phyloP scores from a whole-genome alignment of 2,797 vertebrate genomes.

The Gymnoscopelus braueri region DNA sequence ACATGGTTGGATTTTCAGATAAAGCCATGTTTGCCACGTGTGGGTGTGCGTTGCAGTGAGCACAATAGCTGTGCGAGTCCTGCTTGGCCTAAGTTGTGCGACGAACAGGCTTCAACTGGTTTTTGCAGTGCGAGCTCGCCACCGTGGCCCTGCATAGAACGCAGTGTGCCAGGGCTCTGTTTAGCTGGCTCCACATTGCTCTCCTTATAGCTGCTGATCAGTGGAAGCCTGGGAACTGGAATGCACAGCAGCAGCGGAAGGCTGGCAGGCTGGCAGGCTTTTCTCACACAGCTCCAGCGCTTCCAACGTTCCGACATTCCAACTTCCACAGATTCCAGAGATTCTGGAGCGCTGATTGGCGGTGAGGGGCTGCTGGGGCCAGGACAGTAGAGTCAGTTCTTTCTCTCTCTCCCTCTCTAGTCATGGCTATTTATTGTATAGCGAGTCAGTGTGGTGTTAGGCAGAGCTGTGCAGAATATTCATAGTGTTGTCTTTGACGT shows the following conservation, averaged over 20 bases:
- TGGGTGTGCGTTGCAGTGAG: slow-evolving; percentile 31
- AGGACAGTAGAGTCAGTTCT: slow-evolving; percentile 35
- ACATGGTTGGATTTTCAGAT: no score
- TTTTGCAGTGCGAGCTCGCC: no score
- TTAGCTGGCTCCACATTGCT: slow-evolving; percentile 55
- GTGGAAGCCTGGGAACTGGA: slow-evolving; percentile 58
- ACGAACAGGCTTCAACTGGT: slow-evolving; percentile 20
- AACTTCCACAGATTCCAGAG: slow-evolving; percentile 68
- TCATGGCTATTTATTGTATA: slow-evolving; percentile 85
- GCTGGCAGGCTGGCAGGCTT: slow-evolving; percentile 43
- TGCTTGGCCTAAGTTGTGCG: slow-evolving; percentile 23
- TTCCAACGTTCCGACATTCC: slow-evolving; percentile 61
- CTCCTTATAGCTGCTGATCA: slow-evolving; percentile 61
- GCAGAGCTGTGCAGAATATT: slow-evolving; percentile 72
- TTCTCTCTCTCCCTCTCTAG: slow-evolving; percentile 48
- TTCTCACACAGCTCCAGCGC: slow-evolving; percentile 27
- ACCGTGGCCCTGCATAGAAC: slow-evolving; percentile 50
- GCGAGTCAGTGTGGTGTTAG: slow-evolving; percentile 82
- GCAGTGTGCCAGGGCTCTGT: slow-evolving; percentile 52
- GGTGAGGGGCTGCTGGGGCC: slow-evolving; percentile 41
- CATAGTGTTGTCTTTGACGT: background rate
- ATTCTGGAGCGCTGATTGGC: slow-evolving; percentile 55
- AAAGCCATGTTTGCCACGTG: background rate
- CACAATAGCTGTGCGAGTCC: slow-evolving; percentile 28
- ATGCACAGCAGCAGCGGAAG: slow-evolving; percentile 13